Conservation (phyloP, 1,140 invertebrate genomes). For the Armadillidium nasatum region DNA sequence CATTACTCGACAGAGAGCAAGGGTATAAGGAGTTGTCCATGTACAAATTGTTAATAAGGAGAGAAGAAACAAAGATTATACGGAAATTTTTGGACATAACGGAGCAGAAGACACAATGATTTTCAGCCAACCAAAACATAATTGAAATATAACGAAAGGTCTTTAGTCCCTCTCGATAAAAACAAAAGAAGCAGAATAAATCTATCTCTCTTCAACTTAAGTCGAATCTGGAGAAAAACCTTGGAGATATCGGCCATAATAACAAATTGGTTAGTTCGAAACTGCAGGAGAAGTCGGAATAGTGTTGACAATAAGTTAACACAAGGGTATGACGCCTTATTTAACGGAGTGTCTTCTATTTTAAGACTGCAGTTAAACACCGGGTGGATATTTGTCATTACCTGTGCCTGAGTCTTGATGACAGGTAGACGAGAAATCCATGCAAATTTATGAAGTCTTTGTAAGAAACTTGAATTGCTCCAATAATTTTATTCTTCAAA, state of each 20-base stretch:
- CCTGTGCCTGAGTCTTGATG: not conserved
- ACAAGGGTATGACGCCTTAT: slow-evolving; percentile 23
- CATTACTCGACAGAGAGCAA: not conserved
- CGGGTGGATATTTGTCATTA: slow-evolving; percentile 5
- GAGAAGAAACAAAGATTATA: not conserved
- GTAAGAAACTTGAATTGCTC: too few species aligned
- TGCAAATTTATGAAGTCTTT: not conserved
- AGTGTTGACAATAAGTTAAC: slow-evolving; percentile 17
- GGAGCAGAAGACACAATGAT: too few species aligned
- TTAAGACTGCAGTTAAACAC: slow-evolving; percentile 33
- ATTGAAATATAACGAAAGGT: slow-evolving; percentile 21
- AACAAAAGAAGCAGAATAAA: too few species aligned
- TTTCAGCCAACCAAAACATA: slow-evolving; percentile 21
- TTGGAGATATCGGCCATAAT: slow-evolving; percentile 20
- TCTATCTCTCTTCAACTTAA: slow-evolving; percentile 8
- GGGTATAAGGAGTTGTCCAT: not conserved
- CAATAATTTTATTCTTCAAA: too few species aligned
- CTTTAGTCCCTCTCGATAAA: too few species aligned
- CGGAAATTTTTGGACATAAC: not conserved
- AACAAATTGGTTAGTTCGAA: slow-evolving; percentile 22
- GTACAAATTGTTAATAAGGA: not conserved
- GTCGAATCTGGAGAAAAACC: slow-evolving; percentile 26
- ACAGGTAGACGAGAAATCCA: not conserved
- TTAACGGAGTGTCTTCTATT: slow-evolving; percentile 17
- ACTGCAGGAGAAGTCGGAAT: slow-evolving; percentile 1